phyloP scores from a whole-genome alignment of 2,113 vertebrate genomes.

The Brevimyrus niger region DNA sequence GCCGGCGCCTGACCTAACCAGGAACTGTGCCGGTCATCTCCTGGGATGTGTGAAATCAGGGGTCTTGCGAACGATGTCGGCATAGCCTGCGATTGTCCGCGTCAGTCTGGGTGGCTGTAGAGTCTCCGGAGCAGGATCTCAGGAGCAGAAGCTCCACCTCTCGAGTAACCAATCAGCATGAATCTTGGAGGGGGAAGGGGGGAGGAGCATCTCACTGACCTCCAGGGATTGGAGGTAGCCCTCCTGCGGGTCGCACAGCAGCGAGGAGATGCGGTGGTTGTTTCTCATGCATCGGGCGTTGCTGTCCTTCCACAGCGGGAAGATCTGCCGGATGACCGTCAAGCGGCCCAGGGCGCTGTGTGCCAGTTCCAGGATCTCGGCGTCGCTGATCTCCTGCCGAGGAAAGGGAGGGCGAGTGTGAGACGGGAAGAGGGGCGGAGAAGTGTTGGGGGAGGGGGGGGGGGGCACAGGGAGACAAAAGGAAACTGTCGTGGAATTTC shows the following conservation, averaged over 20 bases:
- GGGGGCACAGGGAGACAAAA: not conserved
- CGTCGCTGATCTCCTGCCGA: slow-evolving; percentile 89
- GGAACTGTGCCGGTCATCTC: not conserved
- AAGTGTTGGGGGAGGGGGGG: not conserved
- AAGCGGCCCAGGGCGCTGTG: slow-evolving; percentile 90
- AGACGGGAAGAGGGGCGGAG: not conserved
- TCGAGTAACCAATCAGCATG: not conserved
- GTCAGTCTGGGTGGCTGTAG: not conserved
- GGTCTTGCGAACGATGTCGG: not conserved
- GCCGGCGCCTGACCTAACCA: not conserved
- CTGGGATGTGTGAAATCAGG: not conserved
- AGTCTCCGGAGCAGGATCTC: not conserved
- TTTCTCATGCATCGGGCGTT: slow-evolving; percentile 80
- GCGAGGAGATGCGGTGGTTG: slow-evolving; percentile 87
- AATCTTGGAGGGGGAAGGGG: too few species aligned
- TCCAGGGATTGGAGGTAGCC: slow-evolving; percentile 93
- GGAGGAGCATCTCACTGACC: slow-evolving; percentile 53
- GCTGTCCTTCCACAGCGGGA: slow-evolving; percentile 79
- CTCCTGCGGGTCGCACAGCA: slow-evolving; percentile 91
- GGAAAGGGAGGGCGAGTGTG: not conserved
- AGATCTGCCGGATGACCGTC: slow-evolving; percentile 93
- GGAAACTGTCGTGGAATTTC: not conserved
- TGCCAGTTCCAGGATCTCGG: slow-evolving; percentile 87
- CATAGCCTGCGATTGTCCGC: not conserved
- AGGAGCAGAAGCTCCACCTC: not conserved